Evolutionary conservation across 2,113 vertebrate species (phyloP).

Genomic region (Felis chaus): DNA sequence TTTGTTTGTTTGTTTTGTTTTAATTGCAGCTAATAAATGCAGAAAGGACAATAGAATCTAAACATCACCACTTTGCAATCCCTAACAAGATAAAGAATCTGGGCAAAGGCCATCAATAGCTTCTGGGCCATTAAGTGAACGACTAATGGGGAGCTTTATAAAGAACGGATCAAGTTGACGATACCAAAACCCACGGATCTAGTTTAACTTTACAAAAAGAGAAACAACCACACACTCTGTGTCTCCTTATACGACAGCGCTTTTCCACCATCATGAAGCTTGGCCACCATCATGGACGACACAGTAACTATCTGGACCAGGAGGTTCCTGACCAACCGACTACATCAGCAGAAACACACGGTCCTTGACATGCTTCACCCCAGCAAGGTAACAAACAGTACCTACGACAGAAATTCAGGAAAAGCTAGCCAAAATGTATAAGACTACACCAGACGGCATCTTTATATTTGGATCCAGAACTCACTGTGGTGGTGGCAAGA

Average conservation of each 20-base stretch:
- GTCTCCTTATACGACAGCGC: not conserved
- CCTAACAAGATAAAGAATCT: slow-evolving; percentile 4
- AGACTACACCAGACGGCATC: not conserved
- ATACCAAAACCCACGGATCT: not conserved
- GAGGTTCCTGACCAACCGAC: not conserved
- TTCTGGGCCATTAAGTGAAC: not conserved
- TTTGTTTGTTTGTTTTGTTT: slow-evolving; percentile 27
- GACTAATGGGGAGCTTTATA: not conserved
- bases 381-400: not conserved
- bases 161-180: not conserved
- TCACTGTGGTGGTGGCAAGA: not conserved
- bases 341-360: not conserved
- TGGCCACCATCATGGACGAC: not conserved
- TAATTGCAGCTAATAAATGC: slow-evolving; percentile 11
- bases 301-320: not conserved
- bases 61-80: not conserved
- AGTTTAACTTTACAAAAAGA: not conserved
- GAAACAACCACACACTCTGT: not conserved
- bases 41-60: not conserved
- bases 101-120: not conserved
- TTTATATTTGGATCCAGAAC: not conserved
- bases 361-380: not conserved
- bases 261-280: not conserved
- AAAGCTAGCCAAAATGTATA: not conserved
- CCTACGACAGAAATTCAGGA: not conserved